Base-by-base conservation (phyloP, 1,140 invertebrate genomes). In the Pollicipes pollicipes region DNA sequence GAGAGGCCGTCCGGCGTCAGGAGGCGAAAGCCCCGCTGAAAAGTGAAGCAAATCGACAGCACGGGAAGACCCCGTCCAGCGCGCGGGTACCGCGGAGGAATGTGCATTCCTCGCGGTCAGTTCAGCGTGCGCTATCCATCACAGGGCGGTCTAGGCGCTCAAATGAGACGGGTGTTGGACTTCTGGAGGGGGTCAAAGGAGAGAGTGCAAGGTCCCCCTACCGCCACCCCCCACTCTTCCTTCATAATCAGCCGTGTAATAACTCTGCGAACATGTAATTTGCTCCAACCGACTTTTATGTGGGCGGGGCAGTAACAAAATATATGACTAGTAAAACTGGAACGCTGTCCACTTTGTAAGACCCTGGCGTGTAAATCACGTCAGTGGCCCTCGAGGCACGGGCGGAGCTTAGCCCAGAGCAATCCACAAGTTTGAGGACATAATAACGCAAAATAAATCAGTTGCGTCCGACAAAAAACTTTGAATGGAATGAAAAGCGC, bases 271-370 rank as follows among this genome's bases (percentile, higher is more conserved):
- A 58, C 45, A 24, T 58, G 45, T 58, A 58, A 58, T 58, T 58
- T 58, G 45, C 13, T 13, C 45, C 10, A 21, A 3, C 45, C 45
- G 21, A 21, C 6, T 21, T 58, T 58, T 58, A 58, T 58, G 45
- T 58, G 45, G 45, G 45, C 45, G 45, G 45, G 6, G 24, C 45
- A 3, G 45, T 10, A 21, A 58, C 45, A 58, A 6, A 58, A 58
- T 58, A 58, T 58, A 58, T 24, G 45, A 58, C 45, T 58, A 58
- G 45, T 58, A 58, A 58, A 58, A 58, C 45, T 58, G 45, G 45
- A 58, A 58, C 45, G 45, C 45, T 58, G 45, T 58, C 45, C 45
- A 58, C 45, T 58, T 58, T 58, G 45, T 21, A 21, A 58, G 45
- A 58, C 13, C 17, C 24, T 10, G 2, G 45, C 45, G 45, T 21